Base-by-base conservation (phyloP, 2,113 vertebrate species). In the Pangasianodon gigas region DNA sequence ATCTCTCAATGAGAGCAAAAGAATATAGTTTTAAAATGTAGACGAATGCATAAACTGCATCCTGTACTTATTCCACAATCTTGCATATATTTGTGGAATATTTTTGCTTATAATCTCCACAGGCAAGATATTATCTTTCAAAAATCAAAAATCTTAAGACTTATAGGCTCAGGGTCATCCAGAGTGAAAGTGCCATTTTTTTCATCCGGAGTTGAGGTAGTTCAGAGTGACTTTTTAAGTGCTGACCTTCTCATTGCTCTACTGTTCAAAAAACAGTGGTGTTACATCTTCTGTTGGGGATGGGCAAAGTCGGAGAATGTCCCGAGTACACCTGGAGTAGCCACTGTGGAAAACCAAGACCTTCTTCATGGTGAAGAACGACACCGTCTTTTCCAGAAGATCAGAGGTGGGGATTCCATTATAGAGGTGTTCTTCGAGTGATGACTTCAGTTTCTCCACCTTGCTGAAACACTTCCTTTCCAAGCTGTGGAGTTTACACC, bases 311-410 rank as follows among this genome's bases (percentile, higher is more conserved):
- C 94, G 94, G 37, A 96, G 88, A 79, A 96, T 93, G 90, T 96
- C 95, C 56, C 96, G 92, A 6, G 95, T 94, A 41, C 93, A 95
- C 91, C 92, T 95, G 91, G 95, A 96, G 93, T 96, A 96, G 80
- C 96, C 96, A 11, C 74, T 92, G 93, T 93, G 95, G 13, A 94
- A 92, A 80, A 96, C 93, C 62, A 95, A 92, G 18, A 92, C 92
- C 90, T 93, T 95, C 56, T 93, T 95, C 86, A 96, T 18, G 0
- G 97, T 97, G 95, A 96, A 93, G 65, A 96, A 91, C 10, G 90
- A 94, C 89, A 95, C 92, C 0, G 95, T 95, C 90, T 95, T 97
- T 88, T 96, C 96, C 92, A 96, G 88, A 85, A 96, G 88, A 52
- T 96, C 96, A 24, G 94, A 86, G 0, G 94, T n/a, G 0, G 94